Percentiles rank a stretch among this genome's conserved stretches.
Evolutionary conservation across 2,113 vertebrate genomes (phyloP).

Genomic region (Gracilinanus agilis): DNA sequence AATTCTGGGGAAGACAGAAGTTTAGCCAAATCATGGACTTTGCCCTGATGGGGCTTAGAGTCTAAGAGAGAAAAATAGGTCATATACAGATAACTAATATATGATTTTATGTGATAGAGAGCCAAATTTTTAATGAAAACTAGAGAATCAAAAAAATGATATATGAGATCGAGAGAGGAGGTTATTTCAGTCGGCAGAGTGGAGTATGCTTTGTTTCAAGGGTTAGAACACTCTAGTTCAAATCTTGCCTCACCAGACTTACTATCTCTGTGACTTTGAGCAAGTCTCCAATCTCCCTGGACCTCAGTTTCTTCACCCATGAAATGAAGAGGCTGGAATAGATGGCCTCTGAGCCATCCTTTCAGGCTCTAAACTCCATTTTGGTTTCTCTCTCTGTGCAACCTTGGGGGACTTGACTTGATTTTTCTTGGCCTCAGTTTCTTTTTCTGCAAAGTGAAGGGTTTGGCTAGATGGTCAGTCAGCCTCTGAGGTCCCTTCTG

Average conservation of each 20-base stretch:
- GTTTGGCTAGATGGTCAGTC: not conserved
- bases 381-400: slow-evolving; percentile 7
- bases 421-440: slow-evolving; percentile 7
- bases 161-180: not conserved
- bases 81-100: not conserved
- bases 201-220: not conserved
- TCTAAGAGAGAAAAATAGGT: not conserved
- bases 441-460: not conserved
- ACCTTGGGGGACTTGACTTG: not conserved
- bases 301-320: not conserved
- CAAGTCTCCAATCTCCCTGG: not conserved
- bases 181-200: not conserved
- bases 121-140: not conserved
- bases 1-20: too few relatives aligned
- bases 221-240: not conserved
- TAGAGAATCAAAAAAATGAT: not conserved
- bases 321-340: not conserved
- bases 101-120: not conserved
- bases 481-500: not conserved
- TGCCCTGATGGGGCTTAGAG: too few relatives aligned
- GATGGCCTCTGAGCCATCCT: not conserved
- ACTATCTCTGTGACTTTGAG: not conserved
- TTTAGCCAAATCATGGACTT: too few relatives aligned
- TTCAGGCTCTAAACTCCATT: not conserved
- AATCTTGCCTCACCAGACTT: not conserved